Evolutionary conservation across 2,797 vertebrate species (phyloP).

Genomic region (Miopithecus talapoin): DNA sequence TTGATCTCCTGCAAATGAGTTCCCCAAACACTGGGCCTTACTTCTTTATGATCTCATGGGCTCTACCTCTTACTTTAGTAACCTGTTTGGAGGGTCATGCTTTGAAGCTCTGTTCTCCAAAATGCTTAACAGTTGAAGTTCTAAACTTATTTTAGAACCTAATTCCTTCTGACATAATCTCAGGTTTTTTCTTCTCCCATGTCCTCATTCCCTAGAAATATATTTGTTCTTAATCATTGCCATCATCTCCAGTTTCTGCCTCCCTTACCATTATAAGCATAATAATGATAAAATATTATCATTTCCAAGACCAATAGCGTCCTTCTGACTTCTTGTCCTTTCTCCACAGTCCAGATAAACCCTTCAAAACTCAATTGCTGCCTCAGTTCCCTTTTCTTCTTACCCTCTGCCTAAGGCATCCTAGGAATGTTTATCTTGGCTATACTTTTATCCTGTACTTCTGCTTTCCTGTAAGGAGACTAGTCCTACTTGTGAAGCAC

Average conservation of each 20-base stretch:
- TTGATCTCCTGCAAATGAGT: too few relatives aligned
- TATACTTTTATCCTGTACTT: background rate
- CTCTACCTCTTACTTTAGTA: background rate
- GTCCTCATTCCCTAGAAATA: too few relatives aligned
- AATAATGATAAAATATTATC: background rate
- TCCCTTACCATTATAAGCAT: background rate
- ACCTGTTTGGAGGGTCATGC: background rate
- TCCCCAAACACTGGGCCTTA: accelerated
- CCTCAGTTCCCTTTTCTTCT: background rate
- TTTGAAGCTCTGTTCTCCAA: background rate
- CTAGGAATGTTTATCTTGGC: too few relatives aligned
- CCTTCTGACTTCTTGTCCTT: background rate
- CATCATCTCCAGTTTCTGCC: background rate
- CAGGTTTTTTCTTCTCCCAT: too few relatives aligned
- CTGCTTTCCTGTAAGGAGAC: background rate
- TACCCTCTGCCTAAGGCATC: background rate
- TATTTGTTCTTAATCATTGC: too few relatives aligned
- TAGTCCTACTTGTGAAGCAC: background rate
- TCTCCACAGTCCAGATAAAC: background rate
- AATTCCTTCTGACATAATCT: background rate
- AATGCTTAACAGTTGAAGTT: background rate
- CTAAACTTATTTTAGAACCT: background rate
- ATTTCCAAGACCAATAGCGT: accelerated
- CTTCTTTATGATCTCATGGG: background rate
- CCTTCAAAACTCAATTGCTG: background rate